Percentiles rank a stretch among this genome's conserved stretches.
phyloP scores from a whole-genome alignment of 2,113 vertebrate species.

The Coryphaenoides rupestris region DNA sequence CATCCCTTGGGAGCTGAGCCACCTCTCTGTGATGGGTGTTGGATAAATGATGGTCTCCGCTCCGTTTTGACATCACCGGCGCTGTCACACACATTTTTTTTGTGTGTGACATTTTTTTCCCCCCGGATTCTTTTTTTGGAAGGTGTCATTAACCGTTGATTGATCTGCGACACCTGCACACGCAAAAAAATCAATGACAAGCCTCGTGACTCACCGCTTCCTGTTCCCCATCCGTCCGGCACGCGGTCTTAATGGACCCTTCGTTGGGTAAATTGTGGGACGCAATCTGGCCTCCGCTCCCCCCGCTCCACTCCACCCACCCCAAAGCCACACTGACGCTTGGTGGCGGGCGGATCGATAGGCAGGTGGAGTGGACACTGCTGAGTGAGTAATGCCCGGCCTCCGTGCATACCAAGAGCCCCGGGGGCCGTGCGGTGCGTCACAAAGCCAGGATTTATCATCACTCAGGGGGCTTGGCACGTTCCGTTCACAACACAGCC shows the following conservation, averaged over 20 bases:
- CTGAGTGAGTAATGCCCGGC: constrained; percentile 57
- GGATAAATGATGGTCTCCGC: constrained; percentile 31
- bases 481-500: constrained; percentile 51
- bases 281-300: constrained; percentile 40
- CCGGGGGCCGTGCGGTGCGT: constrained; percentile 45
- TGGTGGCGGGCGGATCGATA: constrained; percentile 51
- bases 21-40: background rate
- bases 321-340: no score
- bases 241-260: constrained; percentile 41
- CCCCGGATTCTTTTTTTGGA: no score
- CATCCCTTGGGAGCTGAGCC: no score
- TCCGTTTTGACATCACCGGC: constrained; percentile 27
- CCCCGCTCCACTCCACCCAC: no score
- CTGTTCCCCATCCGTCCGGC: constrained; percentile 33
- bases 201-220: constrained; percentile 44
- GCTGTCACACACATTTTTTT: constrained; percentile 1
- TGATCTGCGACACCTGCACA: constrained; percentile 21
- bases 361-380: constrained; percentile 40
- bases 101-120: constrained; percentile 3
- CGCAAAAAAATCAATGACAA: constrained; percentile 39
- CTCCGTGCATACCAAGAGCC: constrained; percentile 35
- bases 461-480: constrained; percentile 34
- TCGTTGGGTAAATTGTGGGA: constrained; percentile 49
- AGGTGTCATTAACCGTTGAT: constrained; percentile 35
- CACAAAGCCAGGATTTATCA: constrained; percentile 58